Percentiles rank a stretch among this genome's conserved stretches.
Conservation (phyloP, 2,113 vertebrate genomes). For the Pteropus alecto region DNA sequence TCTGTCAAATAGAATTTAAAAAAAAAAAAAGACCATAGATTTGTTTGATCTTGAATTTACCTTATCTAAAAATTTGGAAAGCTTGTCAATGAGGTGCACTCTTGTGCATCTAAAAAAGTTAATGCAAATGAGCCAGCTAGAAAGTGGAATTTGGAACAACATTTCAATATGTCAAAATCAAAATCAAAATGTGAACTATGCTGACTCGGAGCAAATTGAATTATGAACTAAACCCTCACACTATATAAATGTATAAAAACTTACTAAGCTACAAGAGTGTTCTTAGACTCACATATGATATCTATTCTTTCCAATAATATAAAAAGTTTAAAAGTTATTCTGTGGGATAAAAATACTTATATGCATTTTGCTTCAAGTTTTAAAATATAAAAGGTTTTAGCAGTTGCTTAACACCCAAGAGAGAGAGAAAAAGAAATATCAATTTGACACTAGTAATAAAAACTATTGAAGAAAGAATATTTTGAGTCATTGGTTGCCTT, state of each 20-base stretch:
- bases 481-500: neutral
- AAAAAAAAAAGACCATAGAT: neutral
- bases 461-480: constrained; percentile 6
- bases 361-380: neutral
- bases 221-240: constrained; percentile 5
- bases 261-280: neutral
- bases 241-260: constrained; percentile 4
- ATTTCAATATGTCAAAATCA: constrained; percentile 22
- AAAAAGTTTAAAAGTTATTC: constrained; percentile 6
- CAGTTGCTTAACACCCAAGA: neutral
- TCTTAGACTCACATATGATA: neutral
- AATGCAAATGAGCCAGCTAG: neutral
- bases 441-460: neutral
- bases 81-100: neutral
- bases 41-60: constrained; percentile 21
- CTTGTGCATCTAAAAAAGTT: neutral
- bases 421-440: neutral
- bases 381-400: constrained; percentile 4
- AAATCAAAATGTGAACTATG: constrained; percentile 46
- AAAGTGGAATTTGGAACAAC: constrained; percentile 12
- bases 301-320: neutral
- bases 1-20: neutral
- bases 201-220: neutral
- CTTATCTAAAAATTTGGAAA: constrained; percentile 6
- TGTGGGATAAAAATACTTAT: neutral